These are phyloP conservation scores for Phylloscopus collybita DNA, from an alignment of 2,797 vertebrate species.

Conservation along the genomic window DNA sequence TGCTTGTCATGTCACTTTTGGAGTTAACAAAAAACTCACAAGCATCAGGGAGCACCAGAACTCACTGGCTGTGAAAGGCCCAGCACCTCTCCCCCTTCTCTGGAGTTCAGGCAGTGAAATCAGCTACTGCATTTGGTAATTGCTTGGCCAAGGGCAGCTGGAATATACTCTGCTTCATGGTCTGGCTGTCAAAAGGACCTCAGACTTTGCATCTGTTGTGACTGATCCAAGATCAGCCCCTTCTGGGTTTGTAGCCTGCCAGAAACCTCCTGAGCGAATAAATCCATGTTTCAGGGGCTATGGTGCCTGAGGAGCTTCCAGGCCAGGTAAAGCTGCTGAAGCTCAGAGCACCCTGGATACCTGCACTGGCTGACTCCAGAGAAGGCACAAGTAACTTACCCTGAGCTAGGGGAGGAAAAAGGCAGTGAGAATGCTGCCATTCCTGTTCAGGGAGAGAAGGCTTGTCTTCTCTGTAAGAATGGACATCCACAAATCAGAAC, in stretches of 20 bases:
- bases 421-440: not conserved
- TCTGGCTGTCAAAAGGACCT: not conserved
- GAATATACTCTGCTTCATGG: not conserved
- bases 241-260: not conserved
- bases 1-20: fast-evolving
- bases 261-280: not conserved
- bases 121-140: not conserved
- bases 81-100: not conserved
- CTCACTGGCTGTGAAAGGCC: not conserved
- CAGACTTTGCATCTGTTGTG: not conserved
- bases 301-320: not conserved
- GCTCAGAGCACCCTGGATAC: not conserved
- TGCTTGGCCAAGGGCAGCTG: not conserved
- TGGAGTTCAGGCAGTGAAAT: not conserved
- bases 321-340: not conserved
- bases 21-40: not conserved
- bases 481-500: not conserved
- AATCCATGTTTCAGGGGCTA: not conserved
- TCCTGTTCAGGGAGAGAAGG: not conserved
- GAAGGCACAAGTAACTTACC: not conserved
- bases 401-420: not conserved
- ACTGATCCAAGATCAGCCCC: not conserved
- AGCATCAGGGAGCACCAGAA: not conserved
- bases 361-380: not conserved
- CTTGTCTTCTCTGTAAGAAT: not conserved